A percentile compares a stretch with the other conserved stretches of the same genome.
These are phyloP conservation scores for Smutsia gigantea DNA, from an alignment of 2,797 vertebrate genomes.

Conservation along the genomic window DNA sequence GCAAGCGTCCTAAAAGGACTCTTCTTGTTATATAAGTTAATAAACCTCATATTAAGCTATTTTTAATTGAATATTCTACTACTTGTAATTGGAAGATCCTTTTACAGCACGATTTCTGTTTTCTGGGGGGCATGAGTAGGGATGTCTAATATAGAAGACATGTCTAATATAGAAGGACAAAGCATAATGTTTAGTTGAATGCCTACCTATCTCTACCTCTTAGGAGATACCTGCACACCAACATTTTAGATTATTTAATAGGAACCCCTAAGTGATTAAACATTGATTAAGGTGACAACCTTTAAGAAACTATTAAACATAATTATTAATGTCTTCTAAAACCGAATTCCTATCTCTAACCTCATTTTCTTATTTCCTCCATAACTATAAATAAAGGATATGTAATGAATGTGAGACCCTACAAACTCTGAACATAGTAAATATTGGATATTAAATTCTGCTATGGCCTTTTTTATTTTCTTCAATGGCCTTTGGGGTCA, in stretches of 20 bases:
- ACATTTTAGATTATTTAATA: neutral
- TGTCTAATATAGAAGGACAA: neutral
- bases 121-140: neutral
- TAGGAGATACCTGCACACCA: neutral
- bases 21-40: neutral
- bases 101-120: neutral
- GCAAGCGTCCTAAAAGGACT: neutral
- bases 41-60: neutral
- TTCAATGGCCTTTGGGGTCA: neutral
- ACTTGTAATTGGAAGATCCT: neutral
- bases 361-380: conserved; percentile 1
- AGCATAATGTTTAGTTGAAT: neutral
- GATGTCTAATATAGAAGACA: neutral
- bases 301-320: neutral
- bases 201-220: neutral
- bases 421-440: neutral
- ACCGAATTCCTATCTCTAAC: neutral
- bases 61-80: conserved; percentile 7
- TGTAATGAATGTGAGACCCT: neutral
- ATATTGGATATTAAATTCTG: neutral
- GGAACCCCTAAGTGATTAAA: neutral
- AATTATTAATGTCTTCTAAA: conserved; percentile 23
- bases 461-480: neutral
- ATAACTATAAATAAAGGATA: neutral
- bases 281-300: neutral